phyloP scores from a whole-genome alignment of 2,113 vertebrate species.

The Cryptomyrus ogoouensis region DNA sequence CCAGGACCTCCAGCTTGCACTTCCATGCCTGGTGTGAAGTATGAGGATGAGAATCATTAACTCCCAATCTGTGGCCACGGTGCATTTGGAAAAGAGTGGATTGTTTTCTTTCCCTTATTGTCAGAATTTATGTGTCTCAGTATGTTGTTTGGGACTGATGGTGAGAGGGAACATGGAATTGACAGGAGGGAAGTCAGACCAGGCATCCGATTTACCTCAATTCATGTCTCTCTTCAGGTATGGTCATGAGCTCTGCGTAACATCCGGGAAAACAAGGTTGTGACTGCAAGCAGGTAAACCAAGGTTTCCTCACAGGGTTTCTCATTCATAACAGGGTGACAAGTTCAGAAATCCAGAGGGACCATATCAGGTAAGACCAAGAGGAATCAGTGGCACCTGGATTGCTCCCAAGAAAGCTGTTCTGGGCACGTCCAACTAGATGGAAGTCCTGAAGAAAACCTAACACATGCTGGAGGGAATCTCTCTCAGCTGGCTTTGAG shows the following conservation, averaged over 20 bases:
- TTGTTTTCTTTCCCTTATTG: background rate
- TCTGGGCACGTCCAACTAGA: background rate
- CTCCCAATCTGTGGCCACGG: background rate
- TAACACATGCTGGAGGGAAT: background rate
- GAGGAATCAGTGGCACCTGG: no score
- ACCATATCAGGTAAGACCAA: background rate
- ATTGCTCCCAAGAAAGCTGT: no score
- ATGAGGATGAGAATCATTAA: background rate
- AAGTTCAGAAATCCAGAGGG: no score
- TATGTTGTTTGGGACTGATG: background rate
- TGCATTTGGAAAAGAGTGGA: background rate
- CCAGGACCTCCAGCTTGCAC: background rate
- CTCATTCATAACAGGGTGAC: background rate
- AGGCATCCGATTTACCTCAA: background rate
- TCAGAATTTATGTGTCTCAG: background rate
- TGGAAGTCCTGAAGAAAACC: background rate
- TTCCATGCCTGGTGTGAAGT: background rate
- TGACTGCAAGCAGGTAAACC: no score
- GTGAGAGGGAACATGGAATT: background rate
- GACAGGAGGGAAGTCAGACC: background rate
- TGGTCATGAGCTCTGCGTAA: background rate
- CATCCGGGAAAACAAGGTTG: background rate
- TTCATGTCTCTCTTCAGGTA: background rate
- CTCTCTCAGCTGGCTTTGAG: background rate
- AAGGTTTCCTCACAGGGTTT: no score